A percentile compares a stretch with the other conserved stretches of the same genome.
phyloP scores from a whole-genome alignment of 37 sponge, comb jelly and placozoan species.

The Ianthella basta region DNA sequence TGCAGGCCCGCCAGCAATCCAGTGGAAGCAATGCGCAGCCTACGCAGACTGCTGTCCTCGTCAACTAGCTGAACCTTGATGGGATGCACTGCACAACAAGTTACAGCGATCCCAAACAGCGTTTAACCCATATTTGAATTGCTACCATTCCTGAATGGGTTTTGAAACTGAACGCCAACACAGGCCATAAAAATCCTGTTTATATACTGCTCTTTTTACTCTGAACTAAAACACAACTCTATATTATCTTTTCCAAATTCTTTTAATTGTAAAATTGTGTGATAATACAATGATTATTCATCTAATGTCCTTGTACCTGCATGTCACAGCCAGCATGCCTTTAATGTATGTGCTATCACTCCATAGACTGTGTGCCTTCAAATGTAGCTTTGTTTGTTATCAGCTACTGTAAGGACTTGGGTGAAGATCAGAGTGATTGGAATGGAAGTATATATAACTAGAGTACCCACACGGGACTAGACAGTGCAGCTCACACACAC shows the following conservation, averaged over 20 bases:
- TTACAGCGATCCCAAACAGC: no score
- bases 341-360: no score
- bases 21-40: not conserved
- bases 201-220: not conserved
- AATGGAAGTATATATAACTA: no score
- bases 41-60: not conserved
- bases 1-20: no score
- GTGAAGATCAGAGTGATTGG: not conserved
- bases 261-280: not conserved
- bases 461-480: no score
- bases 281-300: not conserved
- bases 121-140: no score
- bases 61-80: not conserved
- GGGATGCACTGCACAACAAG: no score
- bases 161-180: no score
- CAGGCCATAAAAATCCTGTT: not conserved
- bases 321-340: no score
- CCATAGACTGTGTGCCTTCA: not conserved
- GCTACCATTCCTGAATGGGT: no score
- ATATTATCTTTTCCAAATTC: not conserved
- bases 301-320: not conserved
- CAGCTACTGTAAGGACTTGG: slow-evolving; percentile 1
- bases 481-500: no score
- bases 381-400: not conserved
- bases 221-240: not conserved